A percentile compares a stretch with the other conserved stretches of the same genome.
Evolutionary conservation across 2,797 vertebrate genomes (phyloP).

Genomic region (Acridotheres tristis): DNA sequence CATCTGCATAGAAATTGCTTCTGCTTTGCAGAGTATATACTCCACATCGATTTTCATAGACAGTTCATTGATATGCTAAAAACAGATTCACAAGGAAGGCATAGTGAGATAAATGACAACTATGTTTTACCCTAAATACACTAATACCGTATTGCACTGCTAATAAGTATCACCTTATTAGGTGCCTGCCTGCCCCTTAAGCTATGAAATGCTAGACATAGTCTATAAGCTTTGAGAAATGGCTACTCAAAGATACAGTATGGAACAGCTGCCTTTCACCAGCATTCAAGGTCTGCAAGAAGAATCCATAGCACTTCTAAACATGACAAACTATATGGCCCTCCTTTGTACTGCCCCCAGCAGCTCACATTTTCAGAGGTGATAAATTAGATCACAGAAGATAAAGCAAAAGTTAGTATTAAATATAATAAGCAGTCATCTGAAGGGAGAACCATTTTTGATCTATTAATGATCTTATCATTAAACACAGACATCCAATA

Average conservation of each 20-base stretch:
- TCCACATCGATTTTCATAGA: slow-evolving; percentile 97
- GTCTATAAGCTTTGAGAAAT: neutral
- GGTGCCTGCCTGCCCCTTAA: neutral
- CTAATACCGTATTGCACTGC: neutral
- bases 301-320: neutral
- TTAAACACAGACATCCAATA: neutral
- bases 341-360: neutral
- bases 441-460: neutral
- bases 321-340: neutral
- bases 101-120: slow-evolving; percentile 17
- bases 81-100: slow-evolving; percentile 63
- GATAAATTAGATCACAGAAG: neutral
- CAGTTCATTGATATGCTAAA: slow-evolving; percentile 96
- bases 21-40: slow-evolving; percentile 91
- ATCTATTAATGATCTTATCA: neutral
- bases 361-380: neutral
- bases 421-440: neutral
- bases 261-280: neutral
- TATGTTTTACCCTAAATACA: neutral
- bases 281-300: neutral
- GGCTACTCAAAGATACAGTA: neutral
- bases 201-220: neutral
- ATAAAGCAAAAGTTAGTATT: neutral
- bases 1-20: slow-evolving; percentile 93
- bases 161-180: neutral